Base-by-base conservation (phyloP, 2,113 vertebrate species). In the Psettodes erumei region DNA sequence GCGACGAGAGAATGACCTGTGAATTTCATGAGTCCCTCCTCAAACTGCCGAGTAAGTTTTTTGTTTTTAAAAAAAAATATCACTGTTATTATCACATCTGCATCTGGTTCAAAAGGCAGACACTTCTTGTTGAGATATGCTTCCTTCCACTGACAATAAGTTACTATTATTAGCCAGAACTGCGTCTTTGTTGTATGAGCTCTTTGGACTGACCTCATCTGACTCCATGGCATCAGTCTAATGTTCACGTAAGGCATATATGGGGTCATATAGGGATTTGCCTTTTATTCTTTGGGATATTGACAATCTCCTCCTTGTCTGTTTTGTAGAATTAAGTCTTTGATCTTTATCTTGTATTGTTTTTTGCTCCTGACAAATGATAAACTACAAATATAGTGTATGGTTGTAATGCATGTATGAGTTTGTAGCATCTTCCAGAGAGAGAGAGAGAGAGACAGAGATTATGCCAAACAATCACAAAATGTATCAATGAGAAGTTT, bases 1-100 rank as follows among this genome's bases (percentile, higher is more conserved):
- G 90, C n/a, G 92, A 90, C 45, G 95, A 95, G 5, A 94, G 93
- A 12, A 91, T 93, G 37, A 94, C 93, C 45, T 98, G 96, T 87
- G 95, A 95, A 42, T 72, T 84, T 5, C 94, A 93, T 65, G 93
- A 94, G 79, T 95, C 95, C 13, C 60, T 97, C 60, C 89, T 97
- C 7, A 94, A 96, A 27, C 72, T 97, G 30, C 79, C 88, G 11
- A 63, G 96, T 97, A 89, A 94, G 94, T 90, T 54, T 42, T 5
- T n/a, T n/a, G n/a, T n/a, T n/a, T n/a, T n/a, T n/a, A n/a, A n/a
- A n/a, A n/a, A n/a, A n/a, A n/a, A n/a, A n/a, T n/a, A n/a, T n/a
- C n/a, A n/a, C n/a, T n/a, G n/a, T n/a, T 13, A 4, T 40, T 28
- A 47, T 32, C 8, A 1, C 55, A 40, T 53, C 50, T 54, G 42